A percentile compares a stretch with the other conserved stretches of the same genome.
Evolutionary conservation across 2,113 vertebrate genomes (phyloP).

Genomic region (Trematomus loennbergii): DNA sequence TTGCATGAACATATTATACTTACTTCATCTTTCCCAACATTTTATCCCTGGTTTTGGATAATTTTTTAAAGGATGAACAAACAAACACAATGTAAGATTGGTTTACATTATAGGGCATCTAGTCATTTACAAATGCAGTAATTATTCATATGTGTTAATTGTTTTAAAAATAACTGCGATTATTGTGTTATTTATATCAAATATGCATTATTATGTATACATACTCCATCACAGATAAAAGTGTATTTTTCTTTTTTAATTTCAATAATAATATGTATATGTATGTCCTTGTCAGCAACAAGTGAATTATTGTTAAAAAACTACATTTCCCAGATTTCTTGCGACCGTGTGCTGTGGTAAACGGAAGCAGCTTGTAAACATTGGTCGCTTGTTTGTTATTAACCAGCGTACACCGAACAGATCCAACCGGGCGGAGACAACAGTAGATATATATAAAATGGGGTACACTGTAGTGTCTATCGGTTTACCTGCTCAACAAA

Average conservation of each 20-base stretch:
- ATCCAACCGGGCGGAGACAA: neutral
- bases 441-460: neutral
- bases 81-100: neutral
- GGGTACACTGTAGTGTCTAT: neutral
- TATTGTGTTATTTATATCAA: too few relatives aligned
- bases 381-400: accelerated
- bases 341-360: neutral
- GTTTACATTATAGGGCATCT: neutral
- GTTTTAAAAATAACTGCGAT: too few relatives aligned
- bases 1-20: neutral
- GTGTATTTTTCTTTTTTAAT: neutral
- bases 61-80: too few relatives aligned
- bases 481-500: accelerated
- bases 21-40: neutral
- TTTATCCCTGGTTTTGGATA: neutral
- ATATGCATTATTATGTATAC: too few relatives aligned
- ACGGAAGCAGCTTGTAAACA: conserved; percentile 17
- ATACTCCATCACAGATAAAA: too few relatives aligned
- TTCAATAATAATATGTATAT: neutral
- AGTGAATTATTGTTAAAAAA: too few relatives aligned
- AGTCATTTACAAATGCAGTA: too few relatives aligned
- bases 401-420: neutral
- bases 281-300: too few relatives aligned
- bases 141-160: too few relatives aligned
- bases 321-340: conserved; percentile 54